Percentiles rank a stretch among this genome's conserved stretches.
These are phyloP conservation scores for Agonopterix heracliana DNA, from an alignment of 2,888 invertebrate genomes.

Conservation along the genomic window DNA sequence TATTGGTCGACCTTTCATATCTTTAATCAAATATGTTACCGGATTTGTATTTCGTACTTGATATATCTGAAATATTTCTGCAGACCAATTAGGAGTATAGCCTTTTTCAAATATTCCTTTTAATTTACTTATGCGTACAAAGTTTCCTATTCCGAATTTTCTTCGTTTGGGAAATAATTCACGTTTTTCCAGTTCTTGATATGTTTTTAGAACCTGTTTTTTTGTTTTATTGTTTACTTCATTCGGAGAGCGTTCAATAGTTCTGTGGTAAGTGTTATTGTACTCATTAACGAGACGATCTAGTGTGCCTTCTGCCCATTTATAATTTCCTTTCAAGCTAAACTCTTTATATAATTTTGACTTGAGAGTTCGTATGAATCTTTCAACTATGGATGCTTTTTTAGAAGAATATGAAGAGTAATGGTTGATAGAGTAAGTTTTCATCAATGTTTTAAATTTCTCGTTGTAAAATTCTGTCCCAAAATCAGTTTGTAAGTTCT, in stretches of 20 bases:
- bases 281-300: background rate
- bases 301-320: background rate
- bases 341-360: conserved; percentile 12
- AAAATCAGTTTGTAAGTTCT: too few relatives aligned
- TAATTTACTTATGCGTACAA: conserved; percentile 22
- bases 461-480: conserved; percentile 8
- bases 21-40: background rate
- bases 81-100: conserved; percentile 30
- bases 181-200: background rate
- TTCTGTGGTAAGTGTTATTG: background rate
- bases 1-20: background rate
- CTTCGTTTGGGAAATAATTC: background rate
- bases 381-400: conserved; percentile 1
- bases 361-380: background rate
- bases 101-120: conserved; percentile 17
- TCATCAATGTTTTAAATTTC: background rate
- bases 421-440: background rate
- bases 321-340: background rate
- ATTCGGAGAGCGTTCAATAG: background rate
- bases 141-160: conserved; percentile 12
- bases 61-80: conserved; percentile 25
- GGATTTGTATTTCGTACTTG: background rate
- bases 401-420: background rate
- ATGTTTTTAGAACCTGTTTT: background rate
- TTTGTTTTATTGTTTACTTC: background rate